Conservation (phyloP, 2,888 invertebrate species). For the Schizaphis graminum region DNA sequence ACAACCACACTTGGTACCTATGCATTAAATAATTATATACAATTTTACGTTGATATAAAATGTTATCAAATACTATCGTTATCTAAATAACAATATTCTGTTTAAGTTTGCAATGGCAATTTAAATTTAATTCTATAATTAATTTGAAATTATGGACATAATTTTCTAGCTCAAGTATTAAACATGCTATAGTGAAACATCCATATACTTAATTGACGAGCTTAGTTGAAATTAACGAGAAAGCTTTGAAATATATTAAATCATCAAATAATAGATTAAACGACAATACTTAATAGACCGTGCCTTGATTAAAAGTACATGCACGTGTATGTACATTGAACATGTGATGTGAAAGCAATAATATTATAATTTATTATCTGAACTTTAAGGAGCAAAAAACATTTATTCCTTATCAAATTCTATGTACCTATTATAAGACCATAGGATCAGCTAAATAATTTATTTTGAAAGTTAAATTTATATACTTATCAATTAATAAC, state of each 20-base stretch:
- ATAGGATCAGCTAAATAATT: neutral
- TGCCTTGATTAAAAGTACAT: neutral
- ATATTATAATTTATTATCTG: neutral
- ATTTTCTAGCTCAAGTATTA: neutral
- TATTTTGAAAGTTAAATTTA: neutral
- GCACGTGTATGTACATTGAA: neutral
- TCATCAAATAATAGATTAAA: constrained; percentile 22
- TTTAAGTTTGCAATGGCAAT: neutral
- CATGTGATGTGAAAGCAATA: neutral
- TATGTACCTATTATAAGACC: neutral
- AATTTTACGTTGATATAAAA: neutral
- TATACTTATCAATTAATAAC: neutral
- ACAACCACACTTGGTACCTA: neutral
- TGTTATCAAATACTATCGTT: neutral
- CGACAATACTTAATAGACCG: neutral
- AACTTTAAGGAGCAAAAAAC: neutral
- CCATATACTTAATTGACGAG: neutral
- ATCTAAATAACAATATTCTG: neutral
- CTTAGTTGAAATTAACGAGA: constrained; percentile 20
- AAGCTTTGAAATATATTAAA: constrained; percentile 25
- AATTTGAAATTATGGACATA: neutral
- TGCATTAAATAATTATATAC: neutral
- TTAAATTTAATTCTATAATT: neutral
- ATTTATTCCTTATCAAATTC: neutral
- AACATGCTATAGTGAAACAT: neutral